Evolutionary conservation across 2,888 invertebrate genomes (phyloP), one percentile per base, ranked within the genome.

Genomic region (Cheilosia grossa): DNA sequence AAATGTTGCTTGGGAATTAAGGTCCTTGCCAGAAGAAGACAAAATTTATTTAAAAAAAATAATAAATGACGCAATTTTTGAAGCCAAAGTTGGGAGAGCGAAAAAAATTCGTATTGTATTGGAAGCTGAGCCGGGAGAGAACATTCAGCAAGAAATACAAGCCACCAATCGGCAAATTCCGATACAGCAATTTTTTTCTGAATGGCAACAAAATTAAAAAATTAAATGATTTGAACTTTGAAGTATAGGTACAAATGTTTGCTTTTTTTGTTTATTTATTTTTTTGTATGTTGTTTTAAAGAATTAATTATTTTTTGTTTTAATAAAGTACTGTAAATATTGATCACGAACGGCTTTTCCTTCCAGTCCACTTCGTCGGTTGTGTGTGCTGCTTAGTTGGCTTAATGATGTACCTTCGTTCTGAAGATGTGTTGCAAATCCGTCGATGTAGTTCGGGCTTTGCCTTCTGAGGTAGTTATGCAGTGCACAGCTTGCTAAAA

Each of bases 101-200:
- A 49, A 63, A 33, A 13, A 19, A 49, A 63, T 63, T 47, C 47
- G 19, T 13, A 13, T 49, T 17, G 13, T 47, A 19, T 47, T 63
- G 63, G 30, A 63, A 47, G 47, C 6, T 24, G 63, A 47, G 17
- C 10, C 21, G 17, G n/a, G n/a, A 10, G 15, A 21, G 6, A 42
- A 42, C 42, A 42, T 59, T 59, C 59, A 61, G 47, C 30, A 47
- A 61, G 61, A 61, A 44, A 61, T 30, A 17, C 61, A 61, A 61
- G 19, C 30, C 13, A 30, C 7, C 27, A 61, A 44, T 61, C 47
- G 15, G 44, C 27, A 61, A 44, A 61, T 47, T 4, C 59, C 27
- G 27, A 61, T 47, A 61, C 47, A 61, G 30, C 30, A 24, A 33
- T 59, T 59, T 59, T 13, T 59, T 67, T 67, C 54, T 24, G 37